These are phyloP conservation scores for Rotaria socialis DNA, from an alignment of 2,888 invertebrate genomes.

Conservation along the genomic window DNA sequence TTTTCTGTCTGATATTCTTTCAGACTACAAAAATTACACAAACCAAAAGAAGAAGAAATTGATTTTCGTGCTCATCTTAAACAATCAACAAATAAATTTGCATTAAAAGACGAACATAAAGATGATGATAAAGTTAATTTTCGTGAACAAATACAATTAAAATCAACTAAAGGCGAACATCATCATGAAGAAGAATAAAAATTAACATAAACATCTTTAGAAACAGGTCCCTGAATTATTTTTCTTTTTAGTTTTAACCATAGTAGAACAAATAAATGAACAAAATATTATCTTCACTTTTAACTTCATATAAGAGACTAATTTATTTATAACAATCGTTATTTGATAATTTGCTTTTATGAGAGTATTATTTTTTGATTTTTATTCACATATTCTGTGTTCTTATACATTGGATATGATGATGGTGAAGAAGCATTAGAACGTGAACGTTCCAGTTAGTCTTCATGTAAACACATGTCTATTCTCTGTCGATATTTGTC, in stretches of 20 bases:
- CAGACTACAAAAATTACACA: slow-evolving; percentile 82
- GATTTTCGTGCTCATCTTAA: slow-evolving; percentile 99
- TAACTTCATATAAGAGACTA: neutral
- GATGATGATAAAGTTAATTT: slow-evolving; percentile 46
- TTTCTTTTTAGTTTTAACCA: neutral
- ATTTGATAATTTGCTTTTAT: neutral
- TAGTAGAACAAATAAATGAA: neutral
- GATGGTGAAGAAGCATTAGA: too few species aligned
- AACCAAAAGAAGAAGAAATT: slow-evolving; percentile 77
- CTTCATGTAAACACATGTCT: neutral
- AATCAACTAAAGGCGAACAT: slow-evolving; percentile 42
- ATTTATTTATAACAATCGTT: neutral
- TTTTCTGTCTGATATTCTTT: slow-evolving; percentile 63
- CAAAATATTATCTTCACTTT: neutral
- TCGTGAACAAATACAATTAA: slow-evolving; percentile 45
- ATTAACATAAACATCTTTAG: neutral
- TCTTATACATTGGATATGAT: too few species aligned
- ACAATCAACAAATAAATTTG: slow-evolving; percentile 89
- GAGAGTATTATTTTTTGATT: neutral
- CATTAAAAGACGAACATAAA: slow-evolving; percentile 68
- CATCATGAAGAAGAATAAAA: slow-evolving; percentile 36
- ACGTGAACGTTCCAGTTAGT: neutral
- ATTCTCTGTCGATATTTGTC: neutral
- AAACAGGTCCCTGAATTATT: neutral
- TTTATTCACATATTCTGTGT: too few species aligned